phyloP scores from a whole-genome alignment of 2,888 invertebrate genomes.

The Rhodophaea formosa region DNA sequence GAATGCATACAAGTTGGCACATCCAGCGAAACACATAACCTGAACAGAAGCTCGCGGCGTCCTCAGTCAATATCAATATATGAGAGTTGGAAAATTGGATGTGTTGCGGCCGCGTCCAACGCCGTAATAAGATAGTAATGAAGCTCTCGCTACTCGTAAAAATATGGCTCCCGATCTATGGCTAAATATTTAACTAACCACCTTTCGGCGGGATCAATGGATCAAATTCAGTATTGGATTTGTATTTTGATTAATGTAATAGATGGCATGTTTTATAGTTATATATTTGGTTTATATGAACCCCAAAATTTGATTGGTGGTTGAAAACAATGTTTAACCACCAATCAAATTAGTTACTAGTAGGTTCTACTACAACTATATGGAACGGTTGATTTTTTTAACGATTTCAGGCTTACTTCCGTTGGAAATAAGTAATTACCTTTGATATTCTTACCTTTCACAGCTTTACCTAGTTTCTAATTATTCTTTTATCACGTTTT shows the following conservation, averaged over 20 bases:
- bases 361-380: no score
- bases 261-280: neutral
- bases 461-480: no score
- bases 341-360: no score
- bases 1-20: slow-evolving; percentile 27
- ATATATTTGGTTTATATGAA: no score
- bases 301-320: no score
- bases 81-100: slow-evolving; percentile 80
- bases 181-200: slow-evolving; percentile 71
- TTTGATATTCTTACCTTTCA: no score
- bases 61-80: slow-evolving; percentile 82
- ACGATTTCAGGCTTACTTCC: no score
- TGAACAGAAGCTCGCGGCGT: slow-evolving; percentile 59
- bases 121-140: slow-evolving; percentile 80
- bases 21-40: slow-evolving; percentile 48
- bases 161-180: slow-evolving; percentile 74
- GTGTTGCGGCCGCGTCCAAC: slow-evolving; percentile 71
- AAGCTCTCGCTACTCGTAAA: slow-evolving; percentile 72
- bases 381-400: no score
- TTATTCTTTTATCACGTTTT: no score
- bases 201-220: slow-evolving; percentile 24
- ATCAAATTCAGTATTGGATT: neutral
- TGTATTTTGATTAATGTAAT: neutral
- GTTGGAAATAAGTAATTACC: no score
- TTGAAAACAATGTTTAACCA: no score